Evolutionary conservation across 2,888 invertebrate species (phyloP).

Genomic region (Odontocerum albicorne): DNA sequence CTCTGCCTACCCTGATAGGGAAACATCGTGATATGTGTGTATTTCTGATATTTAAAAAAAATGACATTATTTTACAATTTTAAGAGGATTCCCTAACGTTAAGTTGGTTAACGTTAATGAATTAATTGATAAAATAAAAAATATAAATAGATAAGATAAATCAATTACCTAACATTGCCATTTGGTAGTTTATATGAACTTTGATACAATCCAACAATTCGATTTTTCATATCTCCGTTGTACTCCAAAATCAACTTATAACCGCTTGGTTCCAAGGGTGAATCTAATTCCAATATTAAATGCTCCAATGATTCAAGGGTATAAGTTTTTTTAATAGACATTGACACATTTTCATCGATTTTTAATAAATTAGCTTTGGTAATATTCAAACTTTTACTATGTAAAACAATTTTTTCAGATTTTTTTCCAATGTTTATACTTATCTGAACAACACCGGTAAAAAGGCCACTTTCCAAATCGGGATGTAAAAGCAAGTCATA

Average conservation of each 20-base stretch:
- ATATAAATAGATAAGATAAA: no score
- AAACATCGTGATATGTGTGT: no score
- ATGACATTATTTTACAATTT: no score
- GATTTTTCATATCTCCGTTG: constrained; percentile 63
- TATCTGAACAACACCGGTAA: constrained; percentile 45
- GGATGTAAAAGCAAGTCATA: constrained; percentile 45
- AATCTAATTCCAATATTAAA: constrained; percentile 45
- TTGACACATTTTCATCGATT: constrained; percentile 36
- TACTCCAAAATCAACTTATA: constrained; percentile 63
- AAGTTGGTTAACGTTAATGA: no score
- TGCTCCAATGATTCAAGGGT: constrained; percentile 48
- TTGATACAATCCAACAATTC: constrained; percentile 73
- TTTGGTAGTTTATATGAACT: constrained; percentile 59
- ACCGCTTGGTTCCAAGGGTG: constrained; percentile 41
- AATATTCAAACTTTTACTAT: constrained; percentile 61
- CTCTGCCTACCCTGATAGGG: no score
- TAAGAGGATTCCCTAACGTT: no score
- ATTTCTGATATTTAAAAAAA: no score
- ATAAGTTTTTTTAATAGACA: constrained; percentile 43
- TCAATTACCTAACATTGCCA: constrained; percentile 20
- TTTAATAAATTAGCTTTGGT: constrained; percentile 43
- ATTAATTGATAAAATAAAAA: no score
- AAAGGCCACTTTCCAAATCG: constrained; percentile 23
- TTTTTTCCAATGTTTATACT: constrained; percentile 46
- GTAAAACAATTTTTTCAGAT: constrained; percentile 55